Base-by-base conservation (phyloP, 1,140 invertebrate genomes). In the Philaenus spumarius region DNA sequence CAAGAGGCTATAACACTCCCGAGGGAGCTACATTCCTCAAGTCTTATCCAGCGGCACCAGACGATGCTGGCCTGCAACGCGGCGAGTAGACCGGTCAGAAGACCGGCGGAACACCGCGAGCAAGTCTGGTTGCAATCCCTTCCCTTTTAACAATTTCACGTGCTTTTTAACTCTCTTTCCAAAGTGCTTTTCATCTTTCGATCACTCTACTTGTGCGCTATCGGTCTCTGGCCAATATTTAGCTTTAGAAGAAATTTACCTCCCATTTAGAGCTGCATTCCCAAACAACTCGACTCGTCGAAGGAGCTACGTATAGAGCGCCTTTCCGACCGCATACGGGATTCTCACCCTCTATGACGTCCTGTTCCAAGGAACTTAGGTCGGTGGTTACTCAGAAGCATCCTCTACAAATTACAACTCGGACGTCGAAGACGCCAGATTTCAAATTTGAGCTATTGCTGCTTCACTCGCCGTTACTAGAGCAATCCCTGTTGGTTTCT, bases 171-270 rank as follows among this genome's bases (percentile, higher is more conserved):
- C 86, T 88, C 26, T 30, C 26, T 30, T 30, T 30, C 9, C 26
- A 30, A 30, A 30, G 26, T 87, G 79, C 83, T 87, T 89, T 89
- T 84, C 85, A 89, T 84, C 85, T 89, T 90, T 89, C 85, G 86
- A 83, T 89, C 85, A 86, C 86, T 82, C 85, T 89, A 90, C 86
- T 90, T 88, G 85, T 90, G 84, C 77, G 82, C 86, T 90, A 87
- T 90, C 85, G 85, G 85, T 85, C 83, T 88, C 84, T 76, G 78
- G 80, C 76, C 73, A 62, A 78, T 89, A 89, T 89, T 89, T 89
- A 89, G 85, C 83, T 81, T 89, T 89, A 83, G 84, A 85, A 85
- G 84, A 80, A 85, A 80, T 86, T 85, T 87, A 87, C 83, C 84
- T 84, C 85, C 83, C 76, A 72, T 80, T 89, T 88, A 79, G 83